Evolutionary conservation across 2,797 vertebrate genomes (phyloP), one percentile per base, ranked within the genome.

Genomic region (Lemur catta): DNA sequence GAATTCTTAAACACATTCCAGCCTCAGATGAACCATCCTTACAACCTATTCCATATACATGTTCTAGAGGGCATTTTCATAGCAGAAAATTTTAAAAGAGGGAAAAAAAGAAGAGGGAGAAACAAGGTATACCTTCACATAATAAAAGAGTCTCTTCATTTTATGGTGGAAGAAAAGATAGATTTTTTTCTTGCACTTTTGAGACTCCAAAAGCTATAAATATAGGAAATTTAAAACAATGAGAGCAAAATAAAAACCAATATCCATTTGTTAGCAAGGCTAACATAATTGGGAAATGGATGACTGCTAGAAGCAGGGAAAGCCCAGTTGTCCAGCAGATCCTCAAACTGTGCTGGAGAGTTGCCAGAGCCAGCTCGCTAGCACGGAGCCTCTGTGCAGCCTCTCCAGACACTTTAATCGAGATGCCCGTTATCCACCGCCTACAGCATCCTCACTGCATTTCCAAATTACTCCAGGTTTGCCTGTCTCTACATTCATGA

Each of bases 1-100:
- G 84, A 96, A 74, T 35, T 96, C 90, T 95, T 93, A 93, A 97
- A 80, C 69, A 92, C 41, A 46, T 86, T 96, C 43, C 95, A 96
- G 94, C 90, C 92, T 96, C 89, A 95, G 95, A 91, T 93, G 94
- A 95, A 94, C 95, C 94, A 97, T 86, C 92, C 33, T 91, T 94
- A 75, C 67, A 96, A 92, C 89, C 81, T 96, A 78, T 89, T 95
- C 92, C 74, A 96, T 9, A 92, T 20, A 78, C 80, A 72, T n/a
- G 75, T 91, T 86, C 95, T 90, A 67, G 69, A 96, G 93, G 96
- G 74, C 89, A 82, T 93, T 80, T 97, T 97, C 90, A 95, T 89
- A 74, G 84, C 52, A 97, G 86, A 89, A 59, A 97, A 17, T 86
- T 96, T 95, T 87, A 94, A 81, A 94, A 84, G 91, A 67, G 30